Base-by-base conservation (phyloP, 2,888 invertebrate genomes). In the Yponomeuta evonymella region DNA sequence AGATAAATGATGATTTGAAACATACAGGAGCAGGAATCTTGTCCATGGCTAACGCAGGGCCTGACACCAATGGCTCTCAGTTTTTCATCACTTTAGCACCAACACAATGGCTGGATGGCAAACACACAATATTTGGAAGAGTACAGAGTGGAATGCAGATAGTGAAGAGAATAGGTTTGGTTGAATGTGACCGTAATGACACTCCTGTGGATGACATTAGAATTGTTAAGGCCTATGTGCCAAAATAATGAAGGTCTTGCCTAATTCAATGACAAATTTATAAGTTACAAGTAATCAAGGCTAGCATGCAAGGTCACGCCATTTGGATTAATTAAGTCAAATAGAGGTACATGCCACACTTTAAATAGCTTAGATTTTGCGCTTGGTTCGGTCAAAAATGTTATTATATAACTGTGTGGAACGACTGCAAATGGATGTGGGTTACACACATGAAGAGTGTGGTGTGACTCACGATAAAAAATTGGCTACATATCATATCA, bases 31-130 rank as follows among this genome's bases (percentile, higher is more conserved):
- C 95, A 33, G 98, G 98, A 0, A 95, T 98, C 72, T 81, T 98
- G 58, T 98, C 98, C 0, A 99, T 99, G 99, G 99, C 99, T 0
- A 99, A 99, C 93, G 96, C 98, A 30, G 99, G 99, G 0, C 98
- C 98, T 0, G 95, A 99, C 81, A 96, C 97, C 8, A 99, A 99
- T 86, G 99, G 99, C 2, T 98, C 98, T 48, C 99, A 99, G 85
- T 99, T 99, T 92, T 99, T 99, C 79, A 97, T 99, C 69, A 98
- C 99, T 0, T 88, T 99, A 73, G 98, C 97, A 0, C 98, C 99
- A 1, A 98, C 98, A 0, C 98, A 99, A 79, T 99, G 99, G 98
- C 92, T 99, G 62, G 99, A 99, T 92, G 97, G 98, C 12, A 99
- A 99, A 85, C 99, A 99, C 87, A 94, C 98, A 2, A 98, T 99